These are phyloP conservation scores for Uria lomvia DNA, from an alignment of 2,113 vertebrate species.

Conservation along the genomic window DNA sequence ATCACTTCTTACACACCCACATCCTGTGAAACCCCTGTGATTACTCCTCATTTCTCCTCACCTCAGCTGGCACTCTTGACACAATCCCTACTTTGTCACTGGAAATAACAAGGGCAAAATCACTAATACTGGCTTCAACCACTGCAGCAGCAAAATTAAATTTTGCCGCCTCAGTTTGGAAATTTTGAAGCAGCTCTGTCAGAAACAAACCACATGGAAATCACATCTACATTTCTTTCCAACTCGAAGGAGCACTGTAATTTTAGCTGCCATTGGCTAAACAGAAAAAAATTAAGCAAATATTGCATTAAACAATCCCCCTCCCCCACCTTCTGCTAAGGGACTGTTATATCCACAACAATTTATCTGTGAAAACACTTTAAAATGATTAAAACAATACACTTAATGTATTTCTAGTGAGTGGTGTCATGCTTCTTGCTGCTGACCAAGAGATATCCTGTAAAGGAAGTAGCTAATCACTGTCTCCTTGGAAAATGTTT, in stretches of 20 bases:
- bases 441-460: conserved; percentile 25
- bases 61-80: background rate
- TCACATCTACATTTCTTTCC: background rate
- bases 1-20: background rate
- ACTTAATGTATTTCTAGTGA: background rate
- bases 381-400: conserved; percentile 19
- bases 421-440: background rate
- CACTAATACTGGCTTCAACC: background rate
- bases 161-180: background rate
- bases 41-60: background rate
- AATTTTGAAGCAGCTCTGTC: background rate
- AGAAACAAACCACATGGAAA: background rate
- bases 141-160: background rate
- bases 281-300: background rate
- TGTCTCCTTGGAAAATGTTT: conserved; percentile 48
- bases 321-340: background rate
- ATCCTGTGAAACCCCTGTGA: background rate
- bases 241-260: background rate
- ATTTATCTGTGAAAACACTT: conserved; percentile 4
- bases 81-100: background rate
- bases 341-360: background rate
- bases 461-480: conserved; percentile 42
- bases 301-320: background rate
- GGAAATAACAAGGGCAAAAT: background rate
- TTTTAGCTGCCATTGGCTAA: background rate